A percentile compares a stretch with the other conserved stretches of the same genome.
Evolutionary conservation across 2,797 vertebrate genomes (phyloP).

Genomic region (Trachurus trachurus): DNA sequence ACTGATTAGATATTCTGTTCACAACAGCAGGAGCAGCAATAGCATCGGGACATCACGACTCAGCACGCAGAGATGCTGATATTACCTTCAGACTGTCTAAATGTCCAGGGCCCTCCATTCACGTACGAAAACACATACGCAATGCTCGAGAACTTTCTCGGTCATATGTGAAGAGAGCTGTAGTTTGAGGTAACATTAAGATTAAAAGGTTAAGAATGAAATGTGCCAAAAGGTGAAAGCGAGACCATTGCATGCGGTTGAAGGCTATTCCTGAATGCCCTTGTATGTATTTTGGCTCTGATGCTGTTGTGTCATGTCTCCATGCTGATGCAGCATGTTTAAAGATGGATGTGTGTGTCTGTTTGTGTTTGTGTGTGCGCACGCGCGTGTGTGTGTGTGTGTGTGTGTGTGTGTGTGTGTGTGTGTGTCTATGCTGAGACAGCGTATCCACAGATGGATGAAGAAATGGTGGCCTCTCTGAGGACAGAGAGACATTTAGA

Average conservation of each 20-base stretch:
- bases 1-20: slow-evolving; percentile 75
- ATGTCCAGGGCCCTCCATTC: slow-evolving; percentile 36
- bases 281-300: slow-evolving; percentile 74
- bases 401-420: slow-evolving; percentile 23
- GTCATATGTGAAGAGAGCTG: background rate
- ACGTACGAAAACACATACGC: slow-evolving; percentile 10
- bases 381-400: slow-evolving; percentile 28
- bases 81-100: slow-evolving; percentile 57
- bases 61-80: slow-evolving; percentile 66
- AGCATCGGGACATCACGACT: slow-evolving; percentile 69
- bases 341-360: slow-evolving; percentile 72
- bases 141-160: background rate
- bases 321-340: slow-evolving; percentile 78
- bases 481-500: slow-evolving; percentile 81
- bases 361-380: slow-evolving; percentile 30
- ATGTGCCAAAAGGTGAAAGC: slow-evolving; percentile 37
- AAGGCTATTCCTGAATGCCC: slow-evolving; percentile 65
- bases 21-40: slow-evolving; percentile 59
- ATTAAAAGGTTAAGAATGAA: slow-evolving; percentile 28
- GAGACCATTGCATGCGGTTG: slow-evolving; percentile 21
- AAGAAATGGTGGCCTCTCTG: slow-evolving; percentile 73
- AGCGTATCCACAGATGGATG: slow-evolving; percentile 79
- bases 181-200: background rate
- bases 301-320: slow-evolving; percentile 77
- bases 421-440: slow-evolving; percentile 71